A percentile compares a stretch with the other conserved stretches of the same genome.
Evolutionary conservation across 1,140 invertebrate genomes (phyloP).

Genomic region (Papilio aristodemus): DNA sequence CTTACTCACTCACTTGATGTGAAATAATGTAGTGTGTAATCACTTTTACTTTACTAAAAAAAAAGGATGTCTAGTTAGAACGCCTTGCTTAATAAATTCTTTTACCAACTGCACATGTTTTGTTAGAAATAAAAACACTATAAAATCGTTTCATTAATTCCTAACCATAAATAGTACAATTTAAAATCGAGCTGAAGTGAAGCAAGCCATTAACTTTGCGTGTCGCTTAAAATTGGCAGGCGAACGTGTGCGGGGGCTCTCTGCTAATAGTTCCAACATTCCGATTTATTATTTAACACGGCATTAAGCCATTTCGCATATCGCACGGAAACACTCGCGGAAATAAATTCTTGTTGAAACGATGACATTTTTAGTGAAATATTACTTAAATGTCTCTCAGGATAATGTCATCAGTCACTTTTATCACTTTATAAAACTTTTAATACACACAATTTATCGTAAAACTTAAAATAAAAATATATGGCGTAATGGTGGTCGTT

Average conservation of each 20-base stretch:
- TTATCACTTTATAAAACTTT: no score
- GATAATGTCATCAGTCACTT: no score
- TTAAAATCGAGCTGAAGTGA: background rate
- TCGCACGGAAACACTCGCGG: slow-evolving; percentile 7
- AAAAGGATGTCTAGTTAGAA: background rate
- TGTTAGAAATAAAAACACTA: slow-evolving; percentile 6
- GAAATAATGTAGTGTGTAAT: background rate
- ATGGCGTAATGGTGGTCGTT: no score
- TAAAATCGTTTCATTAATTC: slow-evolving; percentile 1
- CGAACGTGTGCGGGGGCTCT: slow-evolving; percentile 7
- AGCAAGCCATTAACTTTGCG: background rate
- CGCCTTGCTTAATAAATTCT: background rate
- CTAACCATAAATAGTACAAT: background rate
- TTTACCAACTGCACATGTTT: background rate
- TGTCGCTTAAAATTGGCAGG: slow-evolving; percentile 15
- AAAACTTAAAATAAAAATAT: no score
- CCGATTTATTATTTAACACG: slow-evolving; percentile 14
- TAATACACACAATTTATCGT: no score
- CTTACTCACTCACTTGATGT: no score
- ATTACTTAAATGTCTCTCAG: background rate
- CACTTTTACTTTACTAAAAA: background rate
- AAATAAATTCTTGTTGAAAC: slow-evolving; percentile 10
- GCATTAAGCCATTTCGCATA: slow-evolving; percentile 21
- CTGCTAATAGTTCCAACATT: background rate
- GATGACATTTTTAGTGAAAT: background rate